phyloP scores from a whole-genome alignment of 2,888 invertebrate species.

The Helleia helle region DNA sequence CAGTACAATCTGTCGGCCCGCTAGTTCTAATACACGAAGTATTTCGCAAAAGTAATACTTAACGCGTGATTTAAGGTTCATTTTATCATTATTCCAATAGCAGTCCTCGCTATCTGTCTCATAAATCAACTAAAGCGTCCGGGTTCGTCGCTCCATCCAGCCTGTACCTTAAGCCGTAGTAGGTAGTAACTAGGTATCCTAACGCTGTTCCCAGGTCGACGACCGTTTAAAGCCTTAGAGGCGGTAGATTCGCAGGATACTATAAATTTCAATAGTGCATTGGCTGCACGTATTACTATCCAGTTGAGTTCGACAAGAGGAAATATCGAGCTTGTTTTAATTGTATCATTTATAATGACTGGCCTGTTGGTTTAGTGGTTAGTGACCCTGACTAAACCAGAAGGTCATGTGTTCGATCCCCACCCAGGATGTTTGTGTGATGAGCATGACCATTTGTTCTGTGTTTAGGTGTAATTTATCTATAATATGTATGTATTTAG shows the following conservation, averaged over 20 bases:
- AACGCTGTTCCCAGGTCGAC: slow-evolving; percentile 57
- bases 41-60: not conserved
- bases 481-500: too few relatives aligned
- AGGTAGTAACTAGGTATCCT: slow-evolving; percentile 45
- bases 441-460: too few relatives aligned
- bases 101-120: slow-evolving; percentile 23
- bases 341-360: too few relatives aligned
- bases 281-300: slow-evolving; percentile 46
- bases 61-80: not conserved
- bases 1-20: too few relatives aligned
- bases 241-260: slow-evolving; percentile 66
- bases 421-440: too few relatives aligned
- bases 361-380: too few relatives aligned
- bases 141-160: slow-evolving; percentile 35
- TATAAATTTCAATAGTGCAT: slow-evolving; percentile 70
- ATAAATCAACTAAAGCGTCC: slow-evolving; percentile 26
- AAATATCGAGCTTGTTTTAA: slow-evolving; percentile 7
- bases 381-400: too few relatives aligned
- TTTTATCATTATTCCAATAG: slow-evolving; percentile 21
- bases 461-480: too few relatives aligned
- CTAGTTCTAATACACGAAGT: too few relatives aligned
- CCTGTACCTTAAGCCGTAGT: slow-evolving; percentile 31
- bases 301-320: slow-evolving; percentile 31
- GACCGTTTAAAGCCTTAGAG: slow-evolving; percentile 49
- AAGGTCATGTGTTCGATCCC: too few relatives aligned